Percentiles rank a stretch among this genome's conserved stretches.
phyloP scores from a whole-genome alignment of 2,888 invertebrate genomes.

The Nebria salina region DNA sequence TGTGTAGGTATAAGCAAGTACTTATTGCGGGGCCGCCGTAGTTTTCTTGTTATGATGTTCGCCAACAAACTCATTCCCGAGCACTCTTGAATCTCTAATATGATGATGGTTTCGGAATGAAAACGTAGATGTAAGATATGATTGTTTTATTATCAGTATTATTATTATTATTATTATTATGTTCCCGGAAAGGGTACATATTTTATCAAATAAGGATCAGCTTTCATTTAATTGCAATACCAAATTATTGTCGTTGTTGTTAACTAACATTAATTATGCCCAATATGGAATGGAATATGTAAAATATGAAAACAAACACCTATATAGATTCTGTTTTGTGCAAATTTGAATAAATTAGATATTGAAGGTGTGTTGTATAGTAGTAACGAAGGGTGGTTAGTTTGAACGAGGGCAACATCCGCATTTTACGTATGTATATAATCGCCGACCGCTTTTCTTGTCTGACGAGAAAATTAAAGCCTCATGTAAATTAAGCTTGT shows the following conservation, averaged over 20 bases:
- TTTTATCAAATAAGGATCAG: background rate
- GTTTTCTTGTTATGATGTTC: background rate
- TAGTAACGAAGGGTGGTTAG: background rate
- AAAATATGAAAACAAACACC: conserved; percentile 1
- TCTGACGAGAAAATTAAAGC: conserved; percentile 15
- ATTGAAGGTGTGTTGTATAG: background rate
- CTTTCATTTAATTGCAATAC: background rate
- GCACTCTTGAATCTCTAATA: background rate
- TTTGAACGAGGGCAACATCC: background rate
- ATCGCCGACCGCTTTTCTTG: background rate
- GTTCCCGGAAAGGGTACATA: background rate
- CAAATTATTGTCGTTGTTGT: background rate
- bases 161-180: too few relatives aligned
- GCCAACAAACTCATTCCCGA: background rate
- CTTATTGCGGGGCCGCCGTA: background rate
- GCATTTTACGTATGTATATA: background rate
- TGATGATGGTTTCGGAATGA: background rate
- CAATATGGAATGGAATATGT: background rate
- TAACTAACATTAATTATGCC: background rate
- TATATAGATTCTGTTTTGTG: background rate
- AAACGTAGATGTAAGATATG: background rate
- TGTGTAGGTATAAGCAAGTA: background rate
- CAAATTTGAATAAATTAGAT: background rate
- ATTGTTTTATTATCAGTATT: background rate
- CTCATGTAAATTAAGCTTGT: conserved; percentile 17